Conservation (phyloP, 1,140 invertebrate genomes). For the Protaetia brevitarsis region DNA sequence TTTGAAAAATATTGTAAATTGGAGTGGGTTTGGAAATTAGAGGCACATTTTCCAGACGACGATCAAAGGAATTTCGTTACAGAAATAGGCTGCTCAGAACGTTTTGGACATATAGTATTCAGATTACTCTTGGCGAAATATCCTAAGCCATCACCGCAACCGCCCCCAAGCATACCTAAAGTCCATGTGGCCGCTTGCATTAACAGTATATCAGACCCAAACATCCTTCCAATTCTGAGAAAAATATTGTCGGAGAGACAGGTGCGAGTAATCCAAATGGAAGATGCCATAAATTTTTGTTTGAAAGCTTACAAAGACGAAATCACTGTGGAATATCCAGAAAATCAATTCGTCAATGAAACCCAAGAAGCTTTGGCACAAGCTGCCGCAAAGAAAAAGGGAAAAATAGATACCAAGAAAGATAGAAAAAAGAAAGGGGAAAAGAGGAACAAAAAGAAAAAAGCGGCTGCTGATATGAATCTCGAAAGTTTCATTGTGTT, state of each 20-base stretch:
- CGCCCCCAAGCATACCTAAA: constrained; percentile 41
- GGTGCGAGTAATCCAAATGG: constrained; percentile 54
- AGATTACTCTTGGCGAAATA: constrained; percentile 55
- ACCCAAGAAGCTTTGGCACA: constrained; percentile 24
- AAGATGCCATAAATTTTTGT: constrained; percentile 57
- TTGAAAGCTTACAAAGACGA: constrained; percentile 53
- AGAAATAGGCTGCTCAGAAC: constrained; percentile 18
- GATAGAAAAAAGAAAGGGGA: constrained; percentile 18
- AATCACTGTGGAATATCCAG: constrained; percentile 51
- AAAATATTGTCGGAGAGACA: constrained; percentile 49
- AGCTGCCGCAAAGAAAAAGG: constrained; percentile 12
- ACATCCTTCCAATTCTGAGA: constrained; percentile 49
- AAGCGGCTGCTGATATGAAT: background rate
- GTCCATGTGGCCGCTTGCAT: constrained; percentile 52
- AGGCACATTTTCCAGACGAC: constrained; percentile 23
- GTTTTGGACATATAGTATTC: constrained; percentile 25
- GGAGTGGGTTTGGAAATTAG: constrained; percentile 44
- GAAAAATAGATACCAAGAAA: constrained; percentile 1
- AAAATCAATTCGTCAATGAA: constrained; percentile 30
- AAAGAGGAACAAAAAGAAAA: constrained; percentile 26
- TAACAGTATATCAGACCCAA: constrained; percentile 50
- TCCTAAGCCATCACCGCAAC: constrained; percentile 47
- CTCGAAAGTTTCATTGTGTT: background rate
- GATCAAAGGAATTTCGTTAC: background rate
- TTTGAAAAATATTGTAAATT: constrained; percentile 46